phyloP scores from a whole-genome alignment of 1,140 invertebrate genomes.

The Cyphomyrmex costatus region DNA sequence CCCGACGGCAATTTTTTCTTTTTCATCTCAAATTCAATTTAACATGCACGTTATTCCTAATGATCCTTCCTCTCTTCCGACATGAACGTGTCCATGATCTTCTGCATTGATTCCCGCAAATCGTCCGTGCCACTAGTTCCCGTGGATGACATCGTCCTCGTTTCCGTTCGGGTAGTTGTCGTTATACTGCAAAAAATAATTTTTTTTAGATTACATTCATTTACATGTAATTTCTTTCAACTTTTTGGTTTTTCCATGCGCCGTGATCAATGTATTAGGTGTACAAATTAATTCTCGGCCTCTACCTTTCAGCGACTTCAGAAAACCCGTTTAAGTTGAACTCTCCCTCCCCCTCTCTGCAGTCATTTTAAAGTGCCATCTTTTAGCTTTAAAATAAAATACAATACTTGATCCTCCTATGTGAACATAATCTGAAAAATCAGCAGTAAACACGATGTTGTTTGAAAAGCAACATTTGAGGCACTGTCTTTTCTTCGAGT shows the following conservation, averaged over 20 bases:
- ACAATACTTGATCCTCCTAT: no score
- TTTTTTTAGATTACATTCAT: background rate
- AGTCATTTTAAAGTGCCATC: no score
- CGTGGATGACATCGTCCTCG: slow-evolving; percentile 80
- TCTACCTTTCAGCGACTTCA: no score
- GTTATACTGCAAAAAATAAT: slow-evolving; percentile 84
- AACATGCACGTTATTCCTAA: slow-evolving; percentile 48
- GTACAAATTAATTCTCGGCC: no score
- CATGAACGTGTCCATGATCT: slow-evolving; percentile 88
- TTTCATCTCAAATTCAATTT: background rate
- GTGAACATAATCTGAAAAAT: no score
- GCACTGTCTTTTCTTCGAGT: no score
- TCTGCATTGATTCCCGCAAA: slow-evolving; percentile 87
- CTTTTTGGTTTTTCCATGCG: background rate
- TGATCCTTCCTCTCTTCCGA: slow-evolving; percentile 85
- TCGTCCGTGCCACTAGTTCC: slow-evolving; percentile 81
- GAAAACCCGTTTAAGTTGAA: no score
- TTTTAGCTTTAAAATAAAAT: no score
- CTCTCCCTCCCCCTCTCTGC: no score
- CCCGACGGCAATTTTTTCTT: background rate
- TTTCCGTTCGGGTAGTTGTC: slow-evolving; percentile 85
- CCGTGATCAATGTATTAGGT: no score
- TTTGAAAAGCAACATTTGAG: no score
- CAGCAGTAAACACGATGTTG: no score
- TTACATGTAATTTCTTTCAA: background rate